A percentile compares a stretch with the other conserved stretches of the same genome.
These are phyloP conservation scores for Matsumurasca onukii DNA, from an alignment of 1,140 invertebrate species.

Conservation along the genomic window DNA sequence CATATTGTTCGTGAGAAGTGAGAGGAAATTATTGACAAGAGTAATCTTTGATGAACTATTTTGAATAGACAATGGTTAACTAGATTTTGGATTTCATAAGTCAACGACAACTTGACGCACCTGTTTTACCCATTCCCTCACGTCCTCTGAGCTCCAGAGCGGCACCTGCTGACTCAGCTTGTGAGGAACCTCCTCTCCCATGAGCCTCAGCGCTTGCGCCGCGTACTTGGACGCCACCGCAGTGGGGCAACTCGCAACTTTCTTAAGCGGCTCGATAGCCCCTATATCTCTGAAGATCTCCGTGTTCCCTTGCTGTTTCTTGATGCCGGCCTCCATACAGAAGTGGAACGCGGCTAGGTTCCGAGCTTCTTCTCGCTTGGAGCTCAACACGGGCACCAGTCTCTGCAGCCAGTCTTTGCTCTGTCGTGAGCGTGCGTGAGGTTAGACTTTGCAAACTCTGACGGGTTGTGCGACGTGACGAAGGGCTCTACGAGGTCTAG, in stretches of 20 bases:
- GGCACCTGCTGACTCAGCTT: constrained; percentile 98
- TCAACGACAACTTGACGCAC: too few relatives aligned
- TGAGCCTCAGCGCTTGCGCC: constrained; percentile 89
- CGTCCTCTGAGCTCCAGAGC: constrained; percentile 95
- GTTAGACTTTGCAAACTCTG: constrained; percentile 91
- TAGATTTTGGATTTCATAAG: too few relatives aligned
- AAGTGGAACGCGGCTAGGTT: constrained; percentile 98
- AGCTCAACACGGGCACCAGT: constrained; percentile 93
- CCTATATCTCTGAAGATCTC: constrained; percentile 94
- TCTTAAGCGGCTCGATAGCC: constrained; percentile 93
- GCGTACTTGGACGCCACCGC: constrained; percentile 97
- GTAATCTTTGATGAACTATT: too few relatives aligned
- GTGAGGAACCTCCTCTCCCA: constrained; percentile 96
- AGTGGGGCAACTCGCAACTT: constrained; percentile 96
- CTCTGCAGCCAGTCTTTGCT: constrained; percentile 94
- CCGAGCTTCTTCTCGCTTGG: constrained; percentile 92
- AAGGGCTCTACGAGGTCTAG: constrained; percentile 96
- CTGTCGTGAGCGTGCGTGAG: constrained; percentile 91
- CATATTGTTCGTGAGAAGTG: too few relatives aligned
- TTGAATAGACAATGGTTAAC: too few relatives aligned
- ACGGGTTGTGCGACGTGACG: constrained; percentile 89
- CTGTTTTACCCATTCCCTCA: constrained; percentile 96
- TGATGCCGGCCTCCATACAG: constrained; percentile 98
- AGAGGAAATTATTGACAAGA: too few relatives aligned
- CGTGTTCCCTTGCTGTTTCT: constrained; percentile 93